Evolutionary conservation across 2,113 vertebrate species (phyloP).

Genomic region (Eubucco bourcierii): DNA sequence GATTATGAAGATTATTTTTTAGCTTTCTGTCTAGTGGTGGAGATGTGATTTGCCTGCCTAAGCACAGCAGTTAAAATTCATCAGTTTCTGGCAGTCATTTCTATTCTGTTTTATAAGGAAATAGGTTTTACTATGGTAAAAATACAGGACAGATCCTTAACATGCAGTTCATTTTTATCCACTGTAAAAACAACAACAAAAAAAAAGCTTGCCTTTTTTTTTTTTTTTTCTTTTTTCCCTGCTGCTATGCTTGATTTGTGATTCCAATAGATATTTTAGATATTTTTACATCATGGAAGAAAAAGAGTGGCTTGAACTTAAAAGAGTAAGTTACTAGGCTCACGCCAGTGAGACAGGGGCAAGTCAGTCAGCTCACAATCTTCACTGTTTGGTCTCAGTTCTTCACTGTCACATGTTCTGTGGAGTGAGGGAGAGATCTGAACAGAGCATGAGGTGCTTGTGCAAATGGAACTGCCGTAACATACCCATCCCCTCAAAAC

Average conservation of each 20-base stretch:
- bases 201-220: neutral
- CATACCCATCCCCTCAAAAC: neutral
- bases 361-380: neutral
- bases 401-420: neutral
- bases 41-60: constrained; percentile 9
- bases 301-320: neutral
- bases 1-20: neutral
- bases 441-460: neutral
- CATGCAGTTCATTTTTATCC: neutral
- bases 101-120: constrained; percentile 20
- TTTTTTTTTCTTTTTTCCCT: neutral
- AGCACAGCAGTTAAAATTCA: constrained; percentile 17
- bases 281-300: neutral
- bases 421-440: neutral
- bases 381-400: neutral
- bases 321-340: neutral
- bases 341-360: neutral
- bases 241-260: neutral
- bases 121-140: constrained; percentile 1
- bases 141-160: neutral
- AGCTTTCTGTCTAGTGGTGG: neutral
- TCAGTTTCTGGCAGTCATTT: neutral
- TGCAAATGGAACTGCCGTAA: neutral
- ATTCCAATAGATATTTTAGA: neutral
- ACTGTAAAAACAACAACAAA: neutral